These are phyloP conservation scores for Aleadryas rufinucha DNA, from an alignment of 2,113 vertebrate genomes.

Conservation along the genomic window DNA sequence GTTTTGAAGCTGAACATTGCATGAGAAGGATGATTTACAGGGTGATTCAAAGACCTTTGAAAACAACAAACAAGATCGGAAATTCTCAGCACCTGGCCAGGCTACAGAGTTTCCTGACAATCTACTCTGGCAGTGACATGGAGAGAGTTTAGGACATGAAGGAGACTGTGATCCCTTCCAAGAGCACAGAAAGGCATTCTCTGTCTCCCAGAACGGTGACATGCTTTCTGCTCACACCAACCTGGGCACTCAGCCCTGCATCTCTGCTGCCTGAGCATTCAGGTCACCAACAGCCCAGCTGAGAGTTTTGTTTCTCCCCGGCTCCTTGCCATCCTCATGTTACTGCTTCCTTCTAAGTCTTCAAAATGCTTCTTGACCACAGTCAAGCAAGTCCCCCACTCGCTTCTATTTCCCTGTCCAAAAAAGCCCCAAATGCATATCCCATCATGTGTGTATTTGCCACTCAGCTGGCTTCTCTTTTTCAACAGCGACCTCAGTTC, in stretches of 20 bases:
- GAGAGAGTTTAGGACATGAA: not conserved
- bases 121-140: not conserved
- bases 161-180: not conserved
- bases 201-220: not conserved
- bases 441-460: not conserved
- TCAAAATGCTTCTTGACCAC: not conserved
- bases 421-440: not conserved
- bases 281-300: not conserved
- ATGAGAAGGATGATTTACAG: not conserved
- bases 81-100: not conserved
- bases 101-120: not conserved
- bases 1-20: not conserved
- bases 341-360: not conserved
- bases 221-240: accelerated
- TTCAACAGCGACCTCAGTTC: not conserved
- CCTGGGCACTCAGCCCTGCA: not conserved
- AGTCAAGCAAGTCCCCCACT: not conserved
- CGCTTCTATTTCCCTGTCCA: not conserved
- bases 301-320: not conserved
- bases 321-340: not conserved
- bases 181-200: not conserved
- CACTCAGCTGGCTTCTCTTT: not conserved
- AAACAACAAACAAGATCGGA: not conserved
- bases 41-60: not conserved
- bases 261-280: not conserved